Evolutionary conservation across 35 echinoderm and acorn worm genomes (phyloP).

Genomic region (Apostichopus californicus): DNA sequence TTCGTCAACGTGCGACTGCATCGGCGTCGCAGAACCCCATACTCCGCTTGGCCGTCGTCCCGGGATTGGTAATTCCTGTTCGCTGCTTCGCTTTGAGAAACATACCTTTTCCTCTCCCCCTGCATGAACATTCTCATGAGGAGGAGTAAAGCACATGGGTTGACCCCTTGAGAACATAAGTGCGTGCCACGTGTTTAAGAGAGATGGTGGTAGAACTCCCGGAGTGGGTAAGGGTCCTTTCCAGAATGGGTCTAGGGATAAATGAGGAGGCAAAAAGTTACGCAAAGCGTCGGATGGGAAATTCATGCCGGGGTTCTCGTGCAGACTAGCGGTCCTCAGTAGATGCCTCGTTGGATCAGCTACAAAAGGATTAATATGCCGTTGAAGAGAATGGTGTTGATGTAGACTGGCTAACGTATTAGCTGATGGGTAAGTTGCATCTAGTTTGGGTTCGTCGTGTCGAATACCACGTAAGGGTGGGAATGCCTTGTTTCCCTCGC

Average conservation of each 20-base stretch:
- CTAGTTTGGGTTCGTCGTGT: conserved; percentile 21
- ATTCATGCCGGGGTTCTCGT: conserved; percentile 3
- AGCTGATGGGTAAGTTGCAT: neutral
- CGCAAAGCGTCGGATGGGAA: conserved; percentile 23
- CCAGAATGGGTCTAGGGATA: conserved; percentile 35
- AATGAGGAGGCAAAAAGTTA: conserved; percentile 19
- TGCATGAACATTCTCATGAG: neutral
- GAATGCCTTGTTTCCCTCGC: conserved; percentile 21
- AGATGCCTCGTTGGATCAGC: conserved; percentile 29
- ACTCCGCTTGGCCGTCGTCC: neutral
- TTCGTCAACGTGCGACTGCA: neutral
- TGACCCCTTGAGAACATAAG: conserved; percentile 50
- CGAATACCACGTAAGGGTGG: conserved; percentile 15
- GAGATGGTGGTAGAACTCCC: conserved; percentile 28
- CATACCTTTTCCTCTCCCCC: neutral
- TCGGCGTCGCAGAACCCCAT: neutral
- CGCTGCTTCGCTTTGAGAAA: neutral
- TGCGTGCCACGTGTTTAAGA: conserved; percentile 44
- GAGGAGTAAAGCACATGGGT: conserved; percentile 17
- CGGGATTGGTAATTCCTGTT: neutral
- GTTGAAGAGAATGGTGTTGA: neutral
- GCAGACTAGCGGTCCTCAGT: conserved; percentile 10
- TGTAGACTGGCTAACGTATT: conserved; percentile 6
- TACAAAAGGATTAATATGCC: neutral
- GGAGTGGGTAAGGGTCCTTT: conserved; percentile 10